Percentiles rank a stretch among this genome's conserved stretches.
Conservation (phyloP, 1,140 invertebrate species). For the Asbolus verrucosus region DNA sequence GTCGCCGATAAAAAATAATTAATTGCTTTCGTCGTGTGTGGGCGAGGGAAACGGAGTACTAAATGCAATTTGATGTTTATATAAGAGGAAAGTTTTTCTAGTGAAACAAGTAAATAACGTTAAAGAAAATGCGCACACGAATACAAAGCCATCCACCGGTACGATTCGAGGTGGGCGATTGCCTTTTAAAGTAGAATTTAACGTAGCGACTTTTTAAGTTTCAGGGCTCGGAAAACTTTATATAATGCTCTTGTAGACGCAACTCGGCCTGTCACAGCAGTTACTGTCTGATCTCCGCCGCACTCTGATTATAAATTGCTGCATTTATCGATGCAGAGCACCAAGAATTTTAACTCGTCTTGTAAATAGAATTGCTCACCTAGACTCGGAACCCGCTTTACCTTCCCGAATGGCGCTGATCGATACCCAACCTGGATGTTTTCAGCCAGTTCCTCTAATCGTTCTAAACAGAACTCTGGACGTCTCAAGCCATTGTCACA, state of each 20-base stretch:
- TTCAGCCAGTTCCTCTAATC: too few species aligned
- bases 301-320: slow-evolving; percentile 30
- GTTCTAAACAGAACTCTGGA: too few species aligned
- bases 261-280: slow-evolving; percentile 27
- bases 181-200: slow-evolving; percentile 58
- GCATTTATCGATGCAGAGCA: slow-evolving; percentile 27
- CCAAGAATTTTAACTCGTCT: slow-evolving; percentile 9
- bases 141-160: slow-evolving; percentile 19
- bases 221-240: slow-evolving; percentile 33
- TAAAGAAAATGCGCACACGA: slow-evolving; percentile 26
- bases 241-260: slow-evolving; percentile 37
- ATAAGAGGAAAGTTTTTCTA: slow-evolving; percentile 35
- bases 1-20: slow-evolving; percentile 9
- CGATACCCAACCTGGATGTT: too few species aligned
- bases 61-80: slow-evolving; percentile 24
- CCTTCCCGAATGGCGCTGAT: too few species aligned
- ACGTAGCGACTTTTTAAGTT: slow-evolving; percentile 49
- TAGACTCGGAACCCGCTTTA: neutral
- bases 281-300: slow-evolving; percentile 34
- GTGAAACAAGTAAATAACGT: slow-evolving; percentile 39
- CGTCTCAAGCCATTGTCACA: too few species aligned
- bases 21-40: neutral
- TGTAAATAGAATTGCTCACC: slow-evolving; percentile 6
- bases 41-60: neutral
- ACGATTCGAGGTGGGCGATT: slow-evolving; percentile 50